These are phyloP conservation scores for Centruroides sculpturatus DNA, from an alignment of 1,140 invertebrate species.

Conservation along the genomic window DNA sequence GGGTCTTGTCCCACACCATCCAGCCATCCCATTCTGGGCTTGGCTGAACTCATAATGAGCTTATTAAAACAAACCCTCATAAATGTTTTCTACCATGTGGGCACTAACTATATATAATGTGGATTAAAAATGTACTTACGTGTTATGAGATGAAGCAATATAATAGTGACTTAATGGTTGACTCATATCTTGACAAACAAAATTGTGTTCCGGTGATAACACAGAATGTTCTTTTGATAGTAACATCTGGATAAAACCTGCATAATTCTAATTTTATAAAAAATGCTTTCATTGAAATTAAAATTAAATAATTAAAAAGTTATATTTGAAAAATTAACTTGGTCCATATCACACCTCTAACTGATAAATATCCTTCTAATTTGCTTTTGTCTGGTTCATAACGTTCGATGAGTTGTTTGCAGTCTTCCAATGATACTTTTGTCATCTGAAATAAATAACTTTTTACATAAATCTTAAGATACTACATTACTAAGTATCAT, in stretches of 20 bases:
- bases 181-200: slow-evolving; percentile 44
- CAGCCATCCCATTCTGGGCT: no score
- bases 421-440: slow-evolving; percentile 21
- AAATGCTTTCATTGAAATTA: no score
- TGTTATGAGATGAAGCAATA: slow-evolving; percentile 49
- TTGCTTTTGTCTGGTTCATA: slow-evolving; percentile 26
- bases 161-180: slow-evolving; percentile 46
- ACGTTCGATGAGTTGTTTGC: slow-evolving; percentile 25
- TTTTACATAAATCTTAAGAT: no score
- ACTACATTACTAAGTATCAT: no score
- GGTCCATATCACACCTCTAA: slow-evolving; percentile 18
- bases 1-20: no score
- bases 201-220: slow-evolving; percentile 25
- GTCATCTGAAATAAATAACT: slow-evolving; percentile 16
- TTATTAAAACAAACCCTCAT: no score
- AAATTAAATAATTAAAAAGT: no score
- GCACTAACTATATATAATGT: no score
- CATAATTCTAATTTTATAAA: not conserved
- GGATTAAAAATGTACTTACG: slow-evolving; percentile 27
- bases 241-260: slow-evolving; percentile 20
- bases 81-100: no score
- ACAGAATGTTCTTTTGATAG: slow-evolving; percentile 29
- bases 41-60: no score
- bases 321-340: no score
- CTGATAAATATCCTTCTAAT: slow-evolving; percentile 21